A percentile compares a stretch with the other conserved stretches of the same genome.
Evolutionary conservation across 2,888 invertebrate species (phyloP).

Genomic region (Hermaeophaga mercurialis): DNA sequence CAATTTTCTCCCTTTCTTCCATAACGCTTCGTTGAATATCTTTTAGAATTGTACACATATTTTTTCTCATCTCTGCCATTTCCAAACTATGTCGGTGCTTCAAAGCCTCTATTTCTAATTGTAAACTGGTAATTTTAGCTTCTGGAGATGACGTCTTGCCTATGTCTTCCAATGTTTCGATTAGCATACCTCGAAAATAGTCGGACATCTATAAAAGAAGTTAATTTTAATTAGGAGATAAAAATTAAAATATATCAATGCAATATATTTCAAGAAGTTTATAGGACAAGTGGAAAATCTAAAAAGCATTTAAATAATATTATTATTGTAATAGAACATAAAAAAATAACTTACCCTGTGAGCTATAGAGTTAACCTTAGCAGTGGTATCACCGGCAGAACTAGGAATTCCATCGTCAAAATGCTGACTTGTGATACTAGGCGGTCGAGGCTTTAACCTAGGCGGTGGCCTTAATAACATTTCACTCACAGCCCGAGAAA

Average conservation of each 20-base stretch:
- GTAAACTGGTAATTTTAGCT: slow-evolving; percentile 65
- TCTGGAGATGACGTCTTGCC: slow-evolving; percentile 62
- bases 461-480: slow-evolving; percentile 52
- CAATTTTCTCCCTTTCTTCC: slow-evolving; percentile 67
- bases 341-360: slow-evolving; percentile 51
- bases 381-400: slow-evolving; percentile 50
- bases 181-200: slow-evolving; percentile 71
- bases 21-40: slow-evolving; percentile 53
- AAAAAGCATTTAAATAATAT: too few species aligned
- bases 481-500: slow-evolving; percentile 49
- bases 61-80: slow-evolving; percentile 64
- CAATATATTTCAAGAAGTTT: too few species aligned
- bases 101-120: slow-evolving; percentile 72
- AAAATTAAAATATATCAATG: too few species aligned
- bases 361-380: slow-evolving; percentile 53
- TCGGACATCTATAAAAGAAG: slow-evolving; percentile 64
- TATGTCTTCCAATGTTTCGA: slow-evolving; percentile 70
- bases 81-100: slow-evolving; percentile 77
- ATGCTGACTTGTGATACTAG: slow-evolving; percentile 56
- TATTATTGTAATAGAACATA: too few species aligned
- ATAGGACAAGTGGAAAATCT: too few species aligned
- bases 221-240: slow-evolving; percentile 10
- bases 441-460: slow-evolving; percentile 58
- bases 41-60: slow-evolving; percentile 51
- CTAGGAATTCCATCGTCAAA: slow-evolving; percentile 53